Base-by-base conservation (phyloP, 2,888 invertebrate species). In the Xestia c-nigrum region DNA sequence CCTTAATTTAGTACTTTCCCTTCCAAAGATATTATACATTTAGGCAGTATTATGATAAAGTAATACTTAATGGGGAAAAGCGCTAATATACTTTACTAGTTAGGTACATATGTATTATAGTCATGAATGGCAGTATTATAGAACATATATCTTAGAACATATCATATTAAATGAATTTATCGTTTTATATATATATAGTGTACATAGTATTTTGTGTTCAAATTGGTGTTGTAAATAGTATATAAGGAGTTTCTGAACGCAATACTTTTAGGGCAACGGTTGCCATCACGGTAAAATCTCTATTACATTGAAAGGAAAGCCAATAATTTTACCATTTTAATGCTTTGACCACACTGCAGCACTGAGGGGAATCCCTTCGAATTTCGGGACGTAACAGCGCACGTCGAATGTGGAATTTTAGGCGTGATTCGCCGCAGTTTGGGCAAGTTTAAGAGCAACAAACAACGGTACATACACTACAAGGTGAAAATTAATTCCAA, bases 51-150 rank as follows among this genome's bases (percentile, higher is more conserved):
- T 80, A 82, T 80, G 68, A 82, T 86, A 81, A 78, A 80, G 68
- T 88, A 85, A 84, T 85, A 83, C 81, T 90, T 83, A 92, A 95
- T 93, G 96, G 96, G 96, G 96, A 96, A 96, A 96, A 96, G 96
- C 96, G 96, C 96, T 96, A 96, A 94, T 95, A 93, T 94, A 93
- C 86, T 93, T 94, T 93, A 93, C 91, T 92, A 92, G 87, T 89
- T 91, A 85, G 69, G 66, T 72, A 69, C 77, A 83, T 85, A 61
- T 81, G 76, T 74, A 85, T 87, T 88, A 81, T 85, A 86, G 85
- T 84, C 81, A 81, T 76, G 76, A 78, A 84, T 84, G 71, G 75
- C 88, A 89, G 88, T 92, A 90, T 86, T 89, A 89, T 89, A 64
- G n/a, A 64, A 43, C 16, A 24, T 43, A 88, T 90, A 91, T 90